These are phyloP conservation scores for Nilaparvata lugens DNA, from an alignment of 1,140 invertebrate genomes.

Conservation along the genomic window DNA sequence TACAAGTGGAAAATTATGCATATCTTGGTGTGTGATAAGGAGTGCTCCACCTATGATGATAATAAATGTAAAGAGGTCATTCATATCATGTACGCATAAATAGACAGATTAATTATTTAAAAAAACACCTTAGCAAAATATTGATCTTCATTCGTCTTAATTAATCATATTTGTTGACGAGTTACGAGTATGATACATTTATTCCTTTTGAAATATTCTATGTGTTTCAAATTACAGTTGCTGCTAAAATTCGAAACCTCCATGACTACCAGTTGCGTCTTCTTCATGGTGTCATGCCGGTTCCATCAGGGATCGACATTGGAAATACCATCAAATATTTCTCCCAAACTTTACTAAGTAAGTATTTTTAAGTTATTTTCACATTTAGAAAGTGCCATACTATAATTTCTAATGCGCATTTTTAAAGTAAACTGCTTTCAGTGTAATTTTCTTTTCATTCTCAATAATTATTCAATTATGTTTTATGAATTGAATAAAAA, in stretches of 20 bases:
- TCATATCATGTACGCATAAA: not conserved
- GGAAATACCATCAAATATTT: conserved; percentile 97
- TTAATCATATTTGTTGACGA: no score
- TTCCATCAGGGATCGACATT: conserved; percentile 90
- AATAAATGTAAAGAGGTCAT: no score
- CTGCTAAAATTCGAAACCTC: conserved; percentile 91
- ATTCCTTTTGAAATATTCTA: conserved; percentile 25
- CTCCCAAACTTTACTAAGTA: conserved; percentile 92
- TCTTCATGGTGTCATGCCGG: conserved; percentile 80
- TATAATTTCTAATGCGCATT: no score
- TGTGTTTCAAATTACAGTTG: conserved; percentile 84
- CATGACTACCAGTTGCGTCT: conserved; percentile 92
- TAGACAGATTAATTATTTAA: not conserved
- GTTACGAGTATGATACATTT: not conserved
- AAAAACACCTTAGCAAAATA: not conserved
- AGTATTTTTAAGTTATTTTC: conserved; percentile 39
- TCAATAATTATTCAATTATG: no score
- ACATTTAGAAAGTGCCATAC: not conserved
- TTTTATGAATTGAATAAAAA: no score
- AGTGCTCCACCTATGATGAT: no score
- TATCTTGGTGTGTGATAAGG: no score
- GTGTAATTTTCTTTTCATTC: no score
- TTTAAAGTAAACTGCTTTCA: no score
- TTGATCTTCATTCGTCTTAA: not conserved
- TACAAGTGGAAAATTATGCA: no score